Conservation (phyloP, 2,888 invertebrate species). For the Athalia cordata region DNA sequence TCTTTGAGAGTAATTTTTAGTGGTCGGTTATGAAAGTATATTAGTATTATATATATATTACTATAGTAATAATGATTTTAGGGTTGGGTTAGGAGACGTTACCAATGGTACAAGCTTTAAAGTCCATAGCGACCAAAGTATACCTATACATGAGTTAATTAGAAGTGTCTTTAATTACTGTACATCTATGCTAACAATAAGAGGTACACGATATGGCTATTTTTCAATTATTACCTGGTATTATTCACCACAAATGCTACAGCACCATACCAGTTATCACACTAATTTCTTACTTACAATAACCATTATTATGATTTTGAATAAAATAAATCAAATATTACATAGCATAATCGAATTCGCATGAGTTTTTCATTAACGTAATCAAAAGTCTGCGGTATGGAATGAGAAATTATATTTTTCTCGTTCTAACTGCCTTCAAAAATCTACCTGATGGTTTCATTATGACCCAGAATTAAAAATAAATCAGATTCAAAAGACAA, state of each 20-base stretch:
- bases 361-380: background rate
- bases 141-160: constrained; percentile 40
- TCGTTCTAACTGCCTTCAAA: too few species aligned
- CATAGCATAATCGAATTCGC: background rate
- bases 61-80: constrained; percentile 31
- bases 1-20: background rate
- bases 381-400: background rate
- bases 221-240: constrained; percentile 6
- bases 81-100: constrained; percentile 43
- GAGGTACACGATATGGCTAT: constrained; percentile 29
- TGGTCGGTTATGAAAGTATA: constrained; percentile 24
- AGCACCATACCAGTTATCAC: constrained; percentile 21
- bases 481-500: background rate
- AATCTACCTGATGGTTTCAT: too few species aligned
- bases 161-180: constrained; percentile 37
- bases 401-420: too few species aligned
- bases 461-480: background rate
- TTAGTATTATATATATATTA: constrained; percentile 2
- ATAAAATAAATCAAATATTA: constrained; percentile 18
- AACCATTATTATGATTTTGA: background rate
- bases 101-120: constrained; percentile 48
- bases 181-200: constrained; percentile 34
- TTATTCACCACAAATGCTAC: background rate
- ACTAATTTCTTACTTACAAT: constrained; percentile 12
- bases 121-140: constrained; percentile 47